Base-by-base conservation (phyloP, 2,888 invertebrate species). In the Drosophila neotestacea region DNA sequence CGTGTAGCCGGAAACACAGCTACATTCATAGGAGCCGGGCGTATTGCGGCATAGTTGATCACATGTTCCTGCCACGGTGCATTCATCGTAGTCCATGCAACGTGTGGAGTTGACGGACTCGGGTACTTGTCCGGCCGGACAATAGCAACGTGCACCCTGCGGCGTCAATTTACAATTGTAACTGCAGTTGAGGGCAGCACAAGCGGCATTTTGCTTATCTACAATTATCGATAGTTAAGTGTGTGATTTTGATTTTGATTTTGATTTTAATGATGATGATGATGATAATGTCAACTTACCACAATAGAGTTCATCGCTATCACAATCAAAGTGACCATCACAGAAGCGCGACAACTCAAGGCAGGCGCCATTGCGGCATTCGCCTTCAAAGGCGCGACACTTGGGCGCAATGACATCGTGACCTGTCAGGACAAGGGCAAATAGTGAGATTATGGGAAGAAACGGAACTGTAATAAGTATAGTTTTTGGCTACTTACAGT, bases 61-160 rank as follows among this genome's bases (percentile, higher is more conserved):
- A 92, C 97, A 97, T 54, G 94, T 92, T 46, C 94, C 95, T 74
- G 95, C 95, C 77, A 94, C 92, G 77, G 93, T 92, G 93, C 97
- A 97, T 93, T 97, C 97, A 93, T 97, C 94, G 74, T 95, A 94
- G 93, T 97, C 97, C 56, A 94, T 93, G 89, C 97, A 97, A 55
- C 92, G 93, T 27, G 94, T 94, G n/a, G 87, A 85, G 65, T 90
- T 91, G 7, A 36, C 39, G 16, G 80, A 69, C 67, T 94, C 93
- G 2, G 95, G 89, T 78, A 91, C 91, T 91, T 95, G 94, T 0
- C 97, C 96, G 41, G 92, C 91, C 22, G 94, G 94, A 93, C 97
- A 97, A 93, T 94, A 97, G 93, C 97, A 97, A 59, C 94, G 93
- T 38, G 95, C 94, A 4, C 96, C 97, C 73, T 93, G 93, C 61